A percentile compares a stretch with the other conserved stretches of the same genome.
Conservation (phyloP, 2,888 invertebrate species). For the Thera obeliscata region DNA sequence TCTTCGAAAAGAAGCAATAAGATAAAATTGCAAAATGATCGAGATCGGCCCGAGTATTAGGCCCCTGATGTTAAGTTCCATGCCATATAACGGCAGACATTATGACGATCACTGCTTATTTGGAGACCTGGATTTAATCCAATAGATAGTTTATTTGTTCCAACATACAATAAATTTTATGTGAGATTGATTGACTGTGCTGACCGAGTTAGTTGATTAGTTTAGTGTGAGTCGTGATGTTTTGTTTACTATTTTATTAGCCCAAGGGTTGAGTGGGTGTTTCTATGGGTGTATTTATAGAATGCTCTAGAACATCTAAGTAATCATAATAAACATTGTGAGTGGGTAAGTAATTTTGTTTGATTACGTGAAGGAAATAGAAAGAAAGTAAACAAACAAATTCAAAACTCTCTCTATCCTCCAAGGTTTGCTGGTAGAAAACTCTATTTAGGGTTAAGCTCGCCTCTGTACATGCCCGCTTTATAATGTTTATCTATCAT, state of each 20-base stretch:
- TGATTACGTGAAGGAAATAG: neutral
- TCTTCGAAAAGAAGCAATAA: too few relatives aligned
- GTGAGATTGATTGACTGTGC: constrained; percentile 24
- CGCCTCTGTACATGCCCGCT: too few relatives aligned
- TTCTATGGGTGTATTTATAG: neutral
- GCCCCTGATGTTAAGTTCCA: too few relatives aligned
- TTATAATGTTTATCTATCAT: too few relatives aligned
- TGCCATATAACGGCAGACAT: neutral
- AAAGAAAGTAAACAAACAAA: too few relatives aligned
- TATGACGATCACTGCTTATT: neutral
- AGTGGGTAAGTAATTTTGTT: neutral
- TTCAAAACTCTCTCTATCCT: too few relatives aligned
- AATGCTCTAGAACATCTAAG: neutral
- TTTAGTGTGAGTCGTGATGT: constrained; percentile 20
- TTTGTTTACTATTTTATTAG: constrained; percentile 25
- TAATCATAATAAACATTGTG: neutral
- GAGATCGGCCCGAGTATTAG: too few relatives aligned
- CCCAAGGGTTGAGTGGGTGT: neutral
- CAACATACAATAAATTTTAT: constrained; percentile 28
- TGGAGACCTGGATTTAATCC: constrained; percentile 3
- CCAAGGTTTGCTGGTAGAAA: too few relatives aligned
- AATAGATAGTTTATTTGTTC: constrained; percentile 24
- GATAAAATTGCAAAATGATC: too few relatives aligned
- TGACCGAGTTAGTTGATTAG: constrained; percentile 29
- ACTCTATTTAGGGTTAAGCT: too few relatives aligned